Evolutionary conservation across 2,888 invertebrate species (phyloP), one percentile per base, ranked within the genome.

Genomic region (Oxyteleia sp.): DNA sequence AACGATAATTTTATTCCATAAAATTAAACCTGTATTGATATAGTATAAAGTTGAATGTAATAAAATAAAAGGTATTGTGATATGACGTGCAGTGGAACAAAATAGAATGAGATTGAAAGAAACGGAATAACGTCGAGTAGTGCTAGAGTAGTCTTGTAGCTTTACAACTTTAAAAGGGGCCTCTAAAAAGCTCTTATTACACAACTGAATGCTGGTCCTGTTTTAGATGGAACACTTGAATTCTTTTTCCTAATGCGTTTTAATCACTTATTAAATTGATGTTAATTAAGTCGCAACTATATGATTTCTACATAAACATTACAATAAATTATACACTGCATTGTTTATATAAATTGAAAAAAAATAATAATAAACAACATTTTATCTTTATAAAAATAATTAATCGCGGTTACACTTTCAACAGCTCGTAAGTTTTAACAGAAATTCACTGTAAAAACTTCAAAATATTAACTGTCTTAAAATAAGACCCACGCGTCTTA

Each of bases 181-280:
- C 79, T 72, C 72, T 80, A 72, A 80, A 80, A 80, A 80, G 79
- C 79, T 80, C 79, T 80, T 72, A 69, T 78, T 76, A 64, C 43
- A 26, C 55, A 35, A 47, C 41, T 66, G 79, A 80, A 80, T 80
- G 66, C 64, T 57, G 64, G 79, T 79, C 41, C 71, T 63, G 49
- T 43, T 79, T 79, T 79, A 57, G 79, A 71, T 79, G 64, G 32
- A 63, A 57, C 11, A 57, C 63, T 71, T 61, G 23, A 79, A 63
- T 55, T 63, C 57, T 49, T 71, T 61, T 47, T 63, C 66, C 26
- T 63, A 57, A 71, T 47, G 79, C 72, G 41, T 63, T 80, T 80
- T 72, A 78, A 71, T 72, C 72, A 45, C 66, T 64, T 49, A 51
- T n/a, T 11, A 72, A 64, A 72, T 61, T 61, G 29, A 16, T 16